Conservation (phyloP, 2,888 invertebrate species). For the Agapetus fuscipes region DNA sequence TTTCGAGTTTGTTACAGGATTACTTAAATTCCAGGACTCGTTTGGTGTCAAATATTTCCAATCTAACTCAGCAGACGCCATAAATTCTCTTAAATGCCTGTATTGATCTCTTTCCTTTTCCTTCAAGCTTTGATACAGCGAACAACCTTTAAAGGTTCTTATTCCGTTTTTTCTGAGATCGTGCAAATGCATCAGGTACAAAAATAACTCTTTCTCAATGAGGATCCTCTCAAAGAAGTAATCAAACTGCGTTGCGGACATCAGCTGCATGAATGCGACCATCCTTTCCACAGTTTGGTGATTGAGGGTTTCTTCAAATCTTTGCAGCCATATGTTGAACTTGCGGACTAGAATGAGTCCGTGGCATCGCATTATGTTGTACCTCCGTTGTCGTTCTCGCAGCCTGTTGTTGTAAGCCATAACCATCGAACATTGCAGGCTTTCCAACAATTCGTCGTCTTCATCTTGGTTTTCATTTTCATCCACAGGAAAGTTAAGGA, state of each 20-base stretch:
- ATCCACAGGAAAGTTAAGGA: constrained; percentile 36
- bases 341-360: constrained; percentile 70
- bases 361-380: constrained; percentile 63
- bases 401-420: constrained; percentile 69
- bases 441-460: constrained; percentile 44
- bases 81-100: constrained; percentile 29
- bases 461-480: constrained; percentile 42
- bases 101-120: constrained; percentile 47
- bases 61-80: constrained; percentile 9
- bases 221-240: constrained; percentile 67
- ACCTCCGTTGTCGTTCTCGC: constrained; percentile 61
- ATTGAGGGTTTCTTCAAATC: constrained; percentile 55
- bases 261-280: constrained; percentile 65
- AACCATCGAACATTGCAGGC: constrained; percentile 59
- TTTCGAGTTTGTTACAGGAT: not conserved
- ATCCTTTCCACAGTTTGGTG: constrained; percentile 51
- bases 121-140: constrained; percentile 56
- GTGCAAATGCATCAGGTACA: constrained; percentile 48
- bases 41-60: constrained; percentile 14
- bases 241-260: constrained; percentile 63
- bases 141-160: constrained; percentile 50
- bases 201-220: constrained; percentile 58
- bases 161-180: constrained; percentile 65
- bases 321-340: constrained; percentile 56
- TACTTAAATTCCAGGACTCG: not conserved